phyloP scores from a whole-genome alignment of 2,797 vertebrate species.

The Sandelia bainsii region DNA sequence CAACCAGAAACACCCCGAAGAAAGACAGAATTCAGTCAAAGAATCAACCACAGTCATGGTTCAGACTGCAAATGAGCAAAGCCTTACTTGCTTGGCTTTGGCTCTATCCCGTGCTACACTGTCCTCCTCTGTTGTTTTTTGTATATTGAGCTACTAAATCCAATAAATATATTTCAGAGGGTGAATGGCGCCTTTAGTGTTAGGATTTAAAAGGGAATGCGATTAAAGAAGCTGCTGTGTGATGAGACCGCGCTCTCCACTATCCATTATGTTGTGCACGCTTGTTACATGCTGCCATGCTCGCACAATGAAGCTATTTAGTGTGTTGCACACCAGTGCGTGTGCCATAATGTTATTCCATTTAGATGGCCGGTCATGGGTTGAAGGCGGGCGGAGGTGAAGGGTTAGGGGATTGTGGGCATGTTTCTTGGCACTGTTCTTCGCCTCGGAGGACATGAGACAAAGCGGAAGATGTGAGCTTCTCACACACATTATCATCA shows the following conservation, averaged over 20 bases:
- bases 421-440: constrained; percentile 28
- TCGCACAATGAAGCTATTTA: constrained; percentile 42
- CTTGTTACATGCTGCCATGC: constrained; percentile 20
- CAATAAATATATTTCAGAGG: constrained; percentile 11
- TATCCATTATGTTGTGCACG: constrained; percentile 6
- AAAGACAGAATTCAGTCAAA: constrained; percentile 35
- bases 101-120: not conserved
- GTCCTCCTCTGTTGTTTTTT: not conserved
- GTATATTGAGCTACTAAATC: constrained; percentile 22
- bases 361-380: constrained; percentile 40
- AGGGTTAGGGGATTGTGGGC: constrained; percentile 23
- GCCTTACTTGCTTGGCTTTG: constrained; percentile 14
- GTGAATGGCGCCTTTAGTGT: not conserved
- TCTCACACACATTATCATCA: constrained; percentile 1
- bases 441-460: constrained; percentile 9
- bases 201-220: constrained; percentile 13
- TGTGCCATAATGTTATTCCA: constrained; percentile 56
- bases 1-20: constrained; percentile 50
- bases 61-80: constrained; percentile 55
- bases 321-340: constrained; percentile 24
- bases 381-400: constrained; percentile 11
- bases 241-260: not conserved
- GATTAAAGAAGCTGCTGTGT: constrained; percentile 21
- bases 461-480: constrained; percentile 8
- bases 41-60: constrained; percentile 31